Base-by-base conservation (phyloP, 2,113 vertebrate genomes). In the Toxotes jaculatrix region DNA sequence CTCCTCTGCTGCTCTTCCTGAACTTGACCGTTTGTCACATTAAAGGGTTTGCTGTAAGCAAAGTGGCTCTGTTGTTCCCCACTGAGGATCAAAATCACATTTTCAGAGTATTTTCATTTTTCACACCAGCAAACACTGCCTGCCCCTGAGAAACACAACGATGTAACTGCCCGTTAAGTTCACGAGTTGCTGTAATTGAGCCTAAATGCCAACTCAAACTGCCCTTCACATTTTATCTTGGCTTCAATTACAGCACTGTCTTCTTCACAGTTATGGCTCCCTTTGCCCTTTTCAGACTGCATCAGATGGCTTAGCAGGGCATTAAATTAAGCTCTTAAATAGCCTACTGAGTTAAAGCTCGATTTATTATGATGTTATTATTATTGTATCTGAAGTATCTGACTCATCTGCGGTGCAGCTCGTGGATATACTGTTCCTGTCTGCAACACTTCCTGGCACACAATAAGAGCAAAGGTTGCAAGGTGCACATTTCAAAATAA, bases 221-320 rank as follows among this genome's bases (percentile, higher is more conserved):
- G 55, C 21, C 70, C 45, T 80, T 79, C 72, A 72, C 10, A 23
- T 74, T 80, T 64, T 34, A 77, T 61, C 27, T 42, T 17, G 17
- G 3, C 60, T 56, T 78, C 53, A 79, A 83, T 85, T 80, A 66
- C 4, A 69, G 31, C 14, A 17, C 16, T 3, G 49, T 23, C 40
- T 40, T 19, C 38, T 45, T 75, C 43, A 66, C 59, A 57, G n/a
- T 69, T 77, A 79, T 71, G 21, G 70, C 62, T 83, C 47, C 49
- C 63, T 81, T 86, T 90, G 80, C 23, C 57, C 69, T 83, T 91
- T 87, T 74, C 34, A 55, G 2, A 82, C 76, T 12, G 63, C 55
- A 70, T 55, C 64, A 36, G n/a, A 73, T 17, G 43, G 55, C 64
- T 77, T 77, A 79, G 47, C 62, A 56, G 47, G n/a, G 38, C 38